Conservation (phyloP, 2,113 vertebrate genomes). For the Bujurquina vittata region DNA sequence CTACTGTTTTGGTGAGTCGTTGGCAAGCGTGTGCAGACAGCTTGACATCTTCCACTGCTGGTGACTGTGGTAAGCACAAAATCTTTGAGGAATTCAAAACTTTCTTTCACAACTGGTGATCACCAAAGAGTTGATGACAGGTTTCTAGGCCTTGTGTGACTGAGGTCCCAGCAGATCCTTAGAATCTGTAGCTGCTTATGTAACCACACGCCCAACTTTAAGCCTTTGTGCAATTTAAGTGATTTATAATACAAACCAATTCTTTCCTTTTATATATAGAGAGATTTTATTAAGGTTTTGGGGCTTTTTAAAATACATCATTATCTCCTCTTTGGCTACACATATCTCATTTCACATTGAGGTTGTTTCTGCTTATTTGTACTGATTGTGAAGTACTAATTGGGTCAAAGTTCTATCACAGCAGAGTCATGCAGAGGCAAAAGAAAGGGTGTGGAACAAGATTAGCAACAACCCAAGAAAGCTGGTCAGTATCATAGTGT, state of each 20-base stretch:
- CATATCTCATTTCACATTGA: background rate
- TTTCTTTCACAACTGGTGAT: background rate
- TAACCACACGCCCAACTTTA: background rate
- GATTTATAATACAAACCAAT: background rate
- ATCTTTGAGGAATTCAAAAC: too few relatives aligned
- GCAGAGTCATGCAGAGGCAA: background rate
- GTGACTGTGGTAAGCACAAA: background rate
- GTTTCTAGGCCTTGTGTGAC: too few relatives aligned
- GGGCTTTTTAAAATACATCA: background rate
- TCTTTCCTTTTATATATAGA: background rate
- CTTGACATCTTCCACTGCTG: background rate
- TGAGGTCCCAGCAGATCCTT: too few relatives aligned
- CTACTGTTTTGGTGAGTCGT: background rate
- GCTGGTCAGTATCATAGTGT: background rate
- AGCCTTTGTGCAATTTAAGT: background rate
- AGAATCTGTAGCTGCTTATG: background rate
- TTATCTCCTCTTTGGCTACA: background rate
- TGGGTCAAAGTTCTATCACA: background rate
- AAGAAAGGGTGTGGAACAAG: background rate
- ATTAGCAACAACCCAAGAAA: background rate
- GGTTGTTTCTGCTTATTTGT: background rate
- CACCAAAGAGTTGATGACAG: background rate
- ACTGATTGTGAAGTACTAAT: slow-evolving; percentile 18
- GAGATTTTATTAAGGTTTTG: background rate
- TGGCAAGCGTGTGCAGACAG: background rate